A percentile compares a stretch with the other conserved stretches of the same genome.
phyloP scores from a whole-genome alignment of 2,888 invertebrate species.

The Cephonodes hylas region DNA sequence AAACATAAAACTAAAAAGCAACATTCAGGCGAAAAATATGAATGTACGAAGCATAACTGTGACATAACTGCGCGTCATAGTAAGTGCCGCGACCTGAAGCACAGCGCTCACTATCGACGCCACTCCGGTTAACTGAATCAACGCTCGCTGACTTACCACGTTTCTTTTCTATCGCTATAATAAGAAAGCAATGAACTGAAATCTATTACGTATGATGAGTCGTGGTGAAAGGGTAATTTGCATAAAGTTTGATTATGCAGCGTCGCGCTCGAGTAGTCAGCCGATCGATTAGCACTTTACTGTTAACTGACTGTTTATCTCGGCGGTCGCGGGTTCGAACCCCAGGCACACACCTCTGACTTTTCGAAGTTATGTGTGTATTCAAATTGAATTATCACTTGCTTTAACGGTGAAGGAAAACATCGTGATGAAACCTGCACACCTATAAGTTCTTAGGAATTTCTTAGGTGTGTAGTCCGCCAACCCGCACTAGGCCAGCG shows the following conservation, averaged over 20 bases:
- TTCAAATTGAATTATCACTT: no score
- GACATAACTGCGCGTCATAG: conserved; percentile 59
- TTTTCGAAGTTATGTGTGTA: no score
- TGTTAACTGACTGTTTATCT: conserved; percentile 65
- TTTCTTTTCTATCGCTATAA: conserved; percentile 25
- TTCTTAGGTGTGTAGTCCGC: no score
- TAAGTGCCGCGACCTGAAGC: conserved; percentile 48
- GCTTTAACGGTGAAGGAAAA: no score
- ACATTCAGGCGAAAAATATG: conserved; percentile 63
- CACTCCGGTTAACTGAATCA: conserved; percentile 45
- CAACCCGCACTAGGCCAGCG: no score
- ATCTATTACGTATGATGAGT: conserved; percentile 30
- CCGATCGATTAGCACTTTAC: conserved; percentile 48
- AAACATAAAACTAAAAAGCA: conserved; percentile 48
- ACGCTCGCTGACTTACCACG: conserved; percentile 40
- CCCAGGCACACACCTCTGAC: no score
- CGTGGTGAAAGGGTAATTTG: conserved; percentile 26
- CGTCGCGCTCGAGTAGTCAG: conserved; percentile 40
- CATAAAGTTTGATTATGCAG: conserved; percentile 34
- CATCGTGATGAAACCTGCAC: no score
- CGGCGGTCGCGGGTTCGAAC: no score
- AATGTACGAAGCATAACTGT: conserved; percentile 45
- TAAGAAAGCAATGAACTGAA: conserved; percentile 42
- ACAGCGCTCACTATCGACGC: conserved; percentile 55
- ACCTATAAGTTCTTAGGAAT: no score